Evolutionary conservation across 2,888 invertebrate genomes (phyloP).

Genomic region (Strigamia crassipes): DNA sequence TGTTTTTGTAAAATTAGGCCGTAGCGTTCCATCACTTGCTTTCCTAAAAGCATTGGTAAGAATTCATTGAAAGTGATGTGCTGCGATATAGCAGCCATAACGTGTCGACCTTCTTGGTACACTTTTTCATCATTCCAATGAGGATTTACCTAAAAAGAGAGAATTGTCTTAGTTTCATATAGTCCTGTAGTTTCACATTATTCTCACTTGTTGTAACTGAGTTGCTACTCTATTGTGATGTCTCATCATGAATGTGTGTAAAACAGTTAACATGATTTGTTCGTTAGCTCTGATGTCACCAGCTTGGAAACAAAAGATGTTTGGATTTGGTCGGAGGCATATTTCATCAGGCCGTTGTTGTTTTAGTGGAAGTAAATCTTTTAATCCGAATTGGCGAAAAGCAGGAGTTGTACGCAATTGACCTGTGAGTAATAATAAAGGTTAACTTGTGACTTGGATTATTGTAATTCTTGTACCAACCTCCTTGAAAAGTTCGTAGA

Average conservation of each 20-base stretch:
- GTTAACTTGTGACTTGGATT: too few relatives aligned
- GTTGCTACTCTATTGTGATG: constrained; percentile 49
- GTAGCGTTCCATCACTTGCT: constrained; percentile 57
- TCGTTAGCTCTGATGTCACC: constrained; percentile 57
- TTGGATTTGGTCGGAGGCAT: constrained; percentile 83
- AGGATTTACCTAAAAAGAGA: constrained; percentile 49
- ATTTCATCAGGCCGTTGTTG: constrained; percentile 92
- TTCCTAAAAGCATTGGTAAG: constrained; percentile 61
- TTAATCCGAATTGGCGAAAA: constrained; percentile 82
- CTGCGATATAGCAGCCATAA: constrained; percentile 58
- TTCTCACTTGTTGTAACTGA: neutral
- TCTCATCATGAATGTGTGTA: constrained; percentile 50
- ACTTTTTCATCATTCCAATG: constrained; percentile 50
- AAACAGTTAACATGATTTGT: constrained; percentile 50
- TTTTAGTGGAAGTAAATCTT: constrained; percentile 84
- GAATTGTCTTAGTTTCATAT: too few relatives aligned
- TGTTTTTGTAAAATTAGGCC: constrained; percentile 56
- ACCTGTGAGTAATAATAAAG: constrained; percentile 60
- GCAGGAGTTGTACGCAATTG: constrained; percentile 87
- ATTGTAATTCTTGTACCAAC: constrained; percentile 49
- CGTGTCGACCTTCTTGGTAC: constrained; percentile 53
- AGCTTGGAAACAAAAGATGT: constrained; percentile 91
- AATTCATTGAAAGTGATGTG: constrained; percentile 61
- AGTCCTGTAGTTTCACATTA: neutral
- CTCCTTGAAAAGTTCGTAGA: constrained; percentile 53